Evolutionary conservation across 2,113 vertebrate species (phyloP), one percentile per base, ranked within the genome.

Genomic region (Thunnus thynnus): DNA sequence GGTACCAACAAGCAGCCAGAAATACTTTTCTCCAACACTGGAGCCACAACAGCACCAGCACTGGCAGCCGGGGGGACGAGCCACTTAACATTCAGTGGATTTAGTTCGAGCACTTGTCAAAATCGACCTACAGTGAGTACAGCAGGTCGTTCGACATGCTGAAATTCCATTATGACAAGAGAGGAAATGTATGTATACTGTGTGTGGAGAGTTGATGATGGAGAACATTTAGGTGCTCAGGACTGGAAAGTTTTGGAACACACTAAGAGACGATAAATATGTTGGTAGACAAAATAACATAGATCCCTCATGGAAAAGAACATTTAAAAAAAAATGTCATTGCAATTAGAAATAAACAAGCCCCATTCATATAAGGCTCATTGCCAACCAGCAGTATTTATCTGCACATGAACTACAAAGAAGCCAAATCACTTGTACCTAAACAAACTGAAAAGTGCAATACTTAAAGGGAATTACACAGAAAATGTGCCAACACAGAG

Each of bases 1-100:
- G 76, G 32, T 57, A 41, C 78, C 22, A 27, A 80, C n/a, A n/a
- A 71, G 74, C 84, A 85, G 87, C 85, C 84, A 90, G 78, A 80
- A 87, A 80, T 66, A 84, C 72, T 60, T 57, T 62, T 13, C 64
- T 63, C 75, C 63, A 86, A 71, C 61, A 72, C 60, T 50, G 80
- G 46, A 85, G 57, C 76, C 81, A 65, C 58, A 81, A 78, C 75
- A 62, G 36, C 73, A 61, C 56, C 65, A 68, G 75, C 84, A 68
- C 74, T 66, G 84, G 78, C 78, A 80, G 62, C 51, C 56, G 36
- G 20, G 75, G 82, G 82, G 36, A 77, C 71, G 46, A 57, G 78
- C 63, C 66, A 72, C 84, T 61, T 25, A 72, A 41, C 46, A 25
- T 52, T 47, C 9, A 44, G 74, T 66, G 47, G 41, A 32, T 88